These are phyloP conservation scores for Gastracanthus pulcherrimus DNA, from an alignment of 2,888 invertebrate species.

Conservation along the genomic window DNA sequence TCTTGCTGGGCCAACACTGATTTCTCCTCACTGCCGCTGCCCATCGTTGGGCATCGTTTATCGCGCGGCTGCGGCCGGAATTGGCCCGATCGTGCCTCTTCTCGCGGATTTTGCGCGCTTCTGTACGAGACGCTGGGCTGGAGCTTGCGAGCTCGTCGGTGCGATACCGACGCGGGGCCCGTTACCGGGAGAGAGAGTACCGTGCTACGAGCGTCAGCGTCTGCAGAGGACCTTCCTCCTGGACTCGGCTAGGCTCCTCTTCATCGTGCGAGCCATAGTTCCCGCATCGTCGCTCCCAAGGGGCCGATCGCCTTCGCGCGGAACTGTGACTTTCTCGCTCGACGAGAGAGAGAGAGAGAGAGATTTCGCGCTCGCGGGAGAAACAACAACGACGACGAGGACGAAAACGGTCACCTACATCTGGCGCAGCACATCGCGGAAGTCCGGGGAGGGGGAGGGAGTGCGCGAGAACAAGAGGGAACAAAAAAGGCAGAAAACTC, in stretches of 20 bases:
- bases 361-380: too few relatives aligned
- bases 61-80: background rate
- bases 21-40: conserved; percentile 40
- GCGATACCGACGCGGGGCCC: background rate
- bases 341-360: too few relatives aligned
- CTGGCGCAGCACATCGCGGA: background rate
- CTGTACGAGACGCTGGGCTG: background rate
- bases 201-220: too few relatives aligned
- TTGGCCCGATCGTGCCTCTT: background rate
- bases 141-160: background rate
- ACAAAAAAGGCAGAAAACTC: too few relatives aligned
- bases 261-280: conserved; percentile 12
- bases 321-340: background rate
- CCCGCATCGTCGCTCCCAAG: too few relatives aligned
- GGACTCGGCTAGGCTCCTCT: conserved; percentile 23
- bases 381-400: too few relatives aligned
- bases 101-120: background rate
- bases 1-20: background rate
- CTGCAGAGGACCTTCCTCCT: conserved; percentile 31
- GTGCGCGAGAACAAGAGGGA: too few relatives aligned
- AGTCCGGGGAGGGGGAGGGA: too few relatives aligned
- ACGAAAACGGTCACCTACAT: background rate
- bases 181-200: background rate
- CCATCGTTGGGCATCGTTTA: conserved; percentile 33
- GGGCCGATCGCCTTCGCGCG: background rate